Conservation (phyloP, 2,888 invertebrate species). For the Gymnocheta viridis region DNA sequence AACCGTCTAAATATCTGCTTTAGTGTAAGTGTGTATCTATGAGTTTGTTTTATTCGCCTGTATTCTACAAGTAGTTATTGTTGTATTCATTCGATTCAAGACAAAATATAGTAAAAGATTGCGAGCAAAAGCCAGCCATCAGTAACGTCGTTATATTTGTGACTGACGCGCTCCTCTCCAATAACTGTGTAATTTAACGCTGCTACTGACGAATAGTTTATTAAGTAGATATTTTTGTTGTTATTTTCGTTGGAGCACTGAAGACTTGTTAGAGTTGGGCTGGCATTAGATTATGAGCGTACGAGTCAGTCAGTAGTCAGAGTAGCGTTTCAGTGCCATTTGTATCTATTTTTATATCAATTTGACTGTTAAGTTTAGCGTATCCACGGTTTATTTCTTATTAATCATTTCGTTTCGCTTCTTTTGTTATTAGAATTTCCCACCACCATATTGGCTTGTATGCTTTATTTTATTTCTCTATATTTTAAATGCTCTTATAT, state of each 20-base stretch:
- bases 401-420: slow-evolving; percentile 25
- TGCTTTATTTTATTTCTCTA: neutral
- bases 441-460: slow-evolving; percentile 11
- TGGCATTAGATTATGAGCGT: slow-evolving; percentile 20
- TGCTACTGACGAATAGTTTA: neutral
- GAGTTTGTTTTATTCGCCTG: slow-evolving; percentile 33
- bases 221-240: slow-evolving; percentile 9
- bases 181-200: slow-evolving; percentile 40
- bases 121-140: slow-evolving; percentile 35
- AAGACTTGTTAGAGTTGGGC: neutral
- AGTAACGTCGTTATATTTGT: slow-evolving; percentile 4
- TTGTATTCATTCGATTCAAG: slow-evolving; percentile 1
- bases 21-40: slow-evolving; percentile 46
- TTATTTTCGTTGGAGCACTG: slow-evolving; percentile 41
- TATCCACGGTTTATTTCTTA: slow-evolving; percentile 40
- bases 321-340: slow-evolving; percentile 45
- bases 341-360: slow-evolving; percentile 54
- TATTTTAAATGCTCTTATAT: neutral
- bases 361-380: slow-evolving; percentile 44
- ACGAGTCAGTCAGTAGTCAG: slow-evolving; percentile 5
- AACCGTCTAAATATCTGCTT: slow-evolving; percentile 2
- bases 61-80: neutral
- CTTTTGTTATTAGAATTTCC: slow-evolving; percentile 11
- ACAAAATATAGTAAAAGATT: slow-evolving; percentile 23
- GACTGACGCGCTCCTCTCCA: slow-evolving; percentile 31